phyloP scores from a whole-genome alignment of 2,888 invertebrate species.

The Axea sp. region DNA sequence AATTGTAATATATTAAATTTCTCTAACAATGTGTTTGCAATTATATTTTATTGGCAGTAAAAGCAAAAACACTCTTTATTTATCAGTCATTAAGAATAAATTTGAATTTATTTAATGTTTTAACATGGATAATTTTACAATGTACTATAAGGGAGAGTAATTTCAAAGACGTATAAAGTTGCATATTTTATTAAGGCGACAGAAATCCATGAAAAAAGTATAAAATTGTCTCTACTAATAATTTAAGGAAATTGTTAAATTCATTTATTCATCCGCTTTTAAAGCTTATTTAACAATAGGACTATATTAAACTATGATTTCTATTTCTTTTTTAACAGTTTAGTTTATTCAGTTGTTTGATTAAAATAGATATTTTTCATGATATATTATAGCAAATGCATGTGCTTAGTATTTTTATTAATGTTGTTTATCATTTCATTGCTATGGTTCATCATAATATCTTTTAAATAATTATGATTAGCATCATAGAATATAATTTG shows the following conservation, averaged over 20 bases:
- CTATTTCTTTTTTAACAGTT: too few relatives aligned
- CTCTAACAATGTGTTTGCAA: slow-evolving; percentile 14
- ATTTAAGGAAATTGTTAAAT: too few relatives aligned
- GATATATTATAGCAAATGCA: too few relatives aligned
- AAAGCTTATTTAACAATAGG: too few relatives aligned
- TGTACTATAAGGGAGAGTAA: neutral
- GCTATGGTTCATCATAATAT: neutral
- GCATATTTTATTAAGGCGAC: slow-evolving; percentile 8
- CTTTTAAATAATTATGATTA: neutral
- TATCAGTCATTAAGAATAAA: slow-evolving; percentile 14
- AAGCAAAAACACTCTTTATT: slow-evolving; percentile 24
- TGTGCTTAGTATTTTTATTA: too few relatives aligned
- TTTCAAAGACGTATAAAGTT: slow-evolving; percentile 13
- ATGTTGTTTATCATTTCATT: too few relatives aligned
- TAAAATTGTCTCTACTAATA: slow-evolving; percentile 15
- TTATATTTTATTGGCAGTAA: slow-evolving; percentile 35
- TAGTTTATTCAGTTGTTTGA: too few relatives aligned
- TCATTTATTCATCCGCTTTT: too few relatives aligned
- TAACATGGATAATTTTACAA: neutral
- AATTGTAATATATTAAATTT: too few relatives aligned
- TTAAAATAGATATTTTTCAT: too few relatives aligned
- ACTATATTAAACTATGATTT: too few relatives aligned
- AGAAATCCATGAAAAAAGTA: slow-evolving; percentile 14
- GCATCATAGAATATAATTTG: too few relatives aligned
- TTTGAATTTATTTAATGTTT: neutral